Conservation (phyloP, 2,888 invertebrate genomes). For the Cataglyphis altisquamis region DNA sequence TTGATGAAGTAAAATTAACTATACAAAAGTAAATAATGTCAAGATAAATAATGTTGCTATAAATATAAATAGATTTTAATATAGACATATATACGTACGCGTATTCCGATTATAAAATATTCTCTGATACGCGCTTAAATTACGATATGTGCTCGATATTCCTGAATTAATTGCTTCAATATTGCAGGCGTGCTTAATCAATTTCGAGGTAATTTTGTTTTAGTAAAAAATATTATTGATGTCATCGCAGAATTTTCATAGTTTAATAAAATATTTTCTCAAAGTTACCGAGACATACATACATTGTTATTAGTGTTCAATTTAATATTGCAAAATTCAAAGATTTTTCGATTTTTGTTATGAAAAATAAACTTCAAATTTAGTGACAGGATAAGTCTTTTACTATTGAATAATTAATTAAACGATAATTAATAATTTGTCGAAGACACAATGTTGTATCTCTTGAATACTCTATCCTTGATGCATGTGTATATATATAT, state of each 20-base stretch:
- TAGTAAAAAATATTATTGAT: neutral
- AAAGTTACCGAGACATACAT: neutral
- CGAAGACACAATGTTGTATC: no score
- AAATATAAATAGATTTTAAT: slow-evolving; percentile 28
- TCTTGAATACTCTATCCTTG: neutral
- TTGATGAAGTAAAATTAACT: neutral
- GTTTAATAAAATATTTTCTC: neutral
- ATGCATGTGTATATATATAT: neutral
- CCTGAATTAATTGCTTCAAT: slow-evolving; percentile 30
- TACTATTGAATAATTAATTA: neutral
- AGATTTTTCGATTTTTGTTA: neutral
- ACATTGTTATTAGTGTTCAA: neutral
- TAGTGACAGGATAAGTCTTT: no score
- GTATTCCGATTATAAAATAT: slow-evolving; percentile 5
- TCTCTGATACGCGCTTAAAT: slow-evolving; percentile 3
- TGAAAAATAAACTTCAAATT: neutral
- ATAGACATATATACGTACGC: neutral
- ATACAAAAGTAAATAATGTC: neutral
- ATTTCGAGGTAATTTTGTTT: slow-evolving; percentile 27
- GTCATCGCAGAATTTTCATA: neutral
- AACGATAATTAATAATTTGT: neutral
- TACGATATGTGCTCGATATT: neutral
- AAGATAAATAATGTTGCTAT: neutral
- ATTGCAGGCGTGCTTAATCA: neutral
- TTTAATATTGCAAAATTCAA: neutral